These are phyloP conservation scores for Triplophysa siluroides DNA, from an alignment of 2,113 vertebrate species.

Conservation along the genomic window DNA sequence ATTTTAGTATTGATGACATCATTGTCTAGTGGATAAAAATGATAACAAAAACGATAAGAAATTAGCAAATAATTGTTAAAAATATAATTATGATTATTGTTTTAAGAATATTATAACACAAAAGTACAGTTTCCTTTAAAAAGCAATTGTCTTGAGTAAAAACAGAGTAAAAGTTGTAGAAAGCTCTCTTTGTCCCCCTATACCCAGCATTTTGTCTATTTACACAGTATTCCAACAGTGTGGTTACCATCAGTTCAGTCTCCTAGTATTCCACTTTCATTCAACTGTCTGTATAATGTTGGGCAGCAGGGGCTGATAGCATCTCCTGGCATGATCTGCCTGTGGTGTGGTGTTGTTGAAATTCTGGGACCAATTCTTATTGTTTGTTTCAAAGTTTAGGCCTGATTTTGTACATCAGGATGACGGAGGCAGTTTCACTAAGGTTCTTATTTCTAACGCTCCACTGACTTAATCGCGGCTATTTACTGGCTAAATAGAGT, in stretches of 20 bases:
- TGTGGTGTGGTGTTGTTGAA: constrained; percentile 6
- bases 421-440: background rate
- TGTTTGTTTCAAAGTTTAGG: background rate
- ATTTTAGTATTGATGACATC: background rate
- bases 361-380: constrained; percentile 10
- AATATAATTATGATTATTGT: background rate
- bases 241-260: constrained; percentile 14
- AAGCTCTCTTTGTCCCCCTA: background rate
- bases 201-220: background rate
- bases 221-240: constrained; percentile 4
- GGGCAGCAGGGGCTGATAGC: constrained; percentile 44
- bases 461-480: constrained; percentile 45
- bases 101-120: too few species aligned
- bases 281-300: constrained; percentile 13
- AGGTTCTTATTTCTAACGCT: constrained; percentile 11
- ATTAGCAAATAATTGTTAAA: background rate
- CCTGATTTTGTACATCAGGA: background rate
- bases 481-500: constrained; percentile 44
- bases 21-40: background rate
- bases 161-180: background rate
- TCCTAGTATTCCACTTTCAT: constrained; percentile 27
- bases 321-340: constrained; percentile 46
- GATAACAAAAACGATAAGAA: background rate
- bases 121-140: too few species aligned
- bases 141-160: background rate